Evolutionary conservation across 2,113 vertebrate species (phyloP).

Genomic region (Astatoreochromis straeleni): DNA sequence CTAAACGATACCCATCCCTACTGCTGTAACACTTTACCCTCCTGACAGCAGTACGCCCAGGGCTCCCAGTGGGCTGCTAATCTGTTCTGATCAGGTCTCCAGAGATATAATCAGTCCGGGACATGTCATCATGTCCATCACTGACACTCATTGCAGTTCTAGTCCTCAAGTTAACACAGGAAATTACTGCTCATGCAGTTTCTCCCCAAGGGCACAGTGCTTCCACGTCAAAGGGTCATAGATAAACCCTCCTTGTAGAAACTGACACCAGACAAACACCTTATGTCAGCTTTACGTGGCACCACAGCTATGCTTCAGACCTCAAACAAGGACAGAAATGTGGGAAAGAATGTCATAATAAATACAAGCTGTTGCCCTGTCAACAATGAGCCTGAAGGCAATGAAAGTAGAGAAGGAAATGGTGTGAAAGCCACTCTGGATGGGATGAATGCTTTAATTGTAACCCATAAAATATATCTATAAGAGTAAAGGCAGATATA

Average conservation of each 20-base stretch:
- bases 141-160: background rate
- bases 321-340: background rate
- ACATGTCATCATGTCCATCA: slow-evolving; percentile 11
- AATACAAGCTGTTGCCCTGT: background rate
- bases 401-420: background rate
- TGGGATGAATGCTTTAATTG: background rate
- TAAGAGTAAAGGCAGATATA: background rate
- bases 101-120: slow-evolving; percentile 15
- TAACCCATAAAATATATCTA: background rate
- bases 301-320: background rate
- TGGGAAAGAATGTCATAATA: background rate
- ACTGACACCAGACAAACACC: slow-evolving; percentile 25
- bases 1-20: accelerated
- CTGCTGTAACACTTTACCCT: background rate
- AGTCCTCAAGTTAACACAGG: background rate
- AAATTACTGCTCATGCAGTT: background rate
- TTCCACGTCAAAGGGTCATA: slow-evolving; percentile 37
- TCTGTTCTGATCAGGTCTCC: slow-evolving; percentile 3
- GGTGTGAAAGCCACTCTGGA: background rate
- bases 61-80: slow-evolving; percentile 14
- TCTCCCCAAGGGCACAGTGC: background rate
- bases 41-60: slow-evolving; percentile 3
- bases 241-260: background rate
- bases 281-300: slow-evolving; percentile 9
- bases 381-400: background rate